Base-by-base conservation (phyloP, 1,140 invertebrate species). In the Drosophila mojavensis region DNA sequence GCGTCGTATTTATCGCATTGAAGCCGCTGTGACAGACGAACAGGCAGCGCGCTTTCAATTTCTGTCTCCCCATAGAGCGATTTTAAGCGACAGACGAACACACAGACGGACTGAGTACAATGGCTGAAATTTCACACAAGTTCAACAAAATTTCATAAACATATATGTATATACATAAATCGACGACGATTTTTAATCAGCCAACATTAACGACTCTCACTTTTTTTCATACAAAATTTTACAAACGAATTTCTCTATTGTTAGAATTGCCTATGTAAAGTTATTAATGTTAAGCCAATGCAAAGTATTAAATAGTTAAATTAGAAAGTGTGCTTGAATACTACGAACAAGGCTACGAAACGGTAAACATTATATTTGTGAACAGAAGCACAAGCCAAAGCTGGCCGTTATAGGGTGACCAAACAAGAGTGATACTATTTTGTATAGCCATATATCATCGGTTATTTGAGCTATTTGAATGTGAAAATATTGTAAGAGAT, bases 1-100 rank as follows among this genome's bases (percentile, higher is more conserved):
- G 80, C 65, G 60, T 77, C 68, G 74, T 78, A 89, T 84, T 89
- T 90, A 84, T 89, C 84, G 81, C 81, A 90, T 89, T 89, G 84
- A 84, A 78, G 81, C 60, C 64, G 30, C 75, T 56, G 78, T 73
- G 64, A 66, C 65, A 76, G 50, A 36, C 60, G 33, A 51, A 39
- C 59, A 55, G 58, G 43, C 43, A 58, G 62, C 53, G 28, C 48
- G 45, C 56, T 58, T 66, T 72, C 69, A 58, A 17, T 66, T 51
- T 60, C 58, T 20, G 43, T 9, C 58, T 48, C 58, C 58, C 58
- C 28, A 48, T 48, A 20, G 58, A 43, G 58, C n/a, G 58, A 60
- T 60, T 48, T 60, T 28, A 48, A 28, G 41, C 43, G 56, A 47
- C 56, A 45, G n/a, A 56, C 43, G 15, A 17, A 36, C 60, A 58